Evolutionary conservation across 2,888 invertebrate species (phyloP), one percentile per base, ranked within the genome.

Genomic region (Meganola albula): DNA sequence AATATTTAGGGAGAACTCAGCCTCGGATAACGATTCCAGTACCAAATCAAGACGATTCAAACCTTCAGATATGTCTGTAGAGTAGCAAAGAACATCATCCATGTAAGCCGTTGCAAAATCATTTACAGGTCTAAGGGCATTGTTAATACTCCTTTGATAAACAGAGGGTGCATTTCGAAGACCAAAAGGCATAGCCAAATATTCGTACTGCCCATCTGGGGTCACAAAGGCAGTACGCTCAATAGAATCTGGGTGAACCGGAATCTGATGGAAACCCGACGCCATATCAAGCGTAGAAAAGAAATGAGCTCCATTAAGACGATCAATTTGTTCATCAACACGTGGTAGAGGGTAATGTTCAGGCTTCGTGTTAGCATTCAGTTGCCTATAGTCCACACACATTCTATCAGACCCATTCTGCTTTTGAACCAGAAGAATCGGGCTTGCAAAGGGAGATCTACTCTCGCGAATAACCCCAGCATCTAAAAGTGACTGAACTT

Each of bases 281-380:
- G 47, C 51, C 53, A 56, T 53, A 21, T 58, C 53, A n/a, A 56
- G 8, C 1, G 28, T 32, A 0, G 49, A 46, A 30, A 48, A 57
- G 9, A 24, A 51, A 3, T 43, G n/a, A 0, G 29, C 29, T 4
- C 29, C 23, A 4, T 16, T 2, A 10, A 24, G 14, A 1, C 14
- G 23, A 9, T 24, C 23, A 24, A 30, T 24, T 10, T 30, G 29
- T 5, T 30, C 24, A 14, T 9, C 14, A 22, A 30, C 33, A 12
- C 12, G 22, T 26, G 41, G 51, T 8, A 44, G 31, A 1, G 41
- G 48, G 12, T 23, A 51, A 20, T 37, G 40, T 24, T 55, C 60
- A 0, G 47, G 36, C 1, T 32, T 42, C 2, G 53, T 58, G n/a
- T 53, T 50, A 1, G 43, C n/a, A 27, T 62, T 62, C 3, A 58